Evolutionary conservation across 2,797 vertebrate species (phyloP).

Genomic region (Liparis tanakae): DNA sequence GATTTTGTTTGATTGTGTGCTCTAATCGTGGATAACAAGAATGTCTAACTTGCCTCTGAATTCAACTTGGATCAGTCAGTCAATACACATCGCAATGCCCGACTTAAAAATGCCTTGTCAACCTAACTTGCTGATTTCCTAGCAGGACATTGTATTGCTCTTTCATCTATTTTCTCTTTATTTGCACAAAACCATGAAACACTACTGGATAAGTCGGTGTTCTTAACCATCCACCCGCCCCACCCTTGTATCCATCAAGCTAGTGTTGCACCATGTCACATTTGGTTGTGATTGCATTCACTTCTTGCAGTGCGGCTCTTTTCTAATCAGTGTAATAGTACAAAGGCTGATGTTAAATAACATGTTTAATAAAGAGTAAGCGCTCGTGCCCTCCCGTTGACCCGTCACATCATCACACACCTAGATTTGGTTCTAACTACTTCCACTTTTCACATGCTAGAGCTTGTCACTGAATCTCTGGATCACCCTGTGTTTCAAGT

Average conservation of each 20-base stretch:
- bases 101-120: background rate
- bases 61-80: background rate
- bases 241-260: background rate
- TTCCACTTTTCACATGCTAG: constrained; percentile 8
- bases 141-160: background rate
- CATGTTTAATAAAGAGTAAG: background rate
- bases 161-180: background rate
- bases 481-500: constrained; percentile 8
- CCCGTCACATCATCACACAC: background rate
- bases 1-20: background rate
- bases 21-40: background rate
- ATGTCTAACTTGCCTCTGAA: background rate
- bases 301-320: too few relatives aligned
- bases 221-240: background rate
- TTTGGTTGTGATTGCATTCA: background rate
- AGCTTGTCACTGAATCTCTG: constrained; percentile 1
- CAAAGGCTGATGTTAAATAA: background rate
- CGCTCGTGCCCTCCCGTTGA: background rate
- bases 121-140: background rate
- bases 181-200: background rate
- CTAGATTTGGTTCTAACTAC: background rate
- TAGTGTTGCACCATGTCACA: background rate
- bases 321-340: background rate
- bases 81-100: background rate
- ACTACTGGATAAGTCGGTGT: background rate